phyloP scores from a whole-genome alignment of 2,888 invertebrate species.

The Leptura quadrifasciata region DNA sequence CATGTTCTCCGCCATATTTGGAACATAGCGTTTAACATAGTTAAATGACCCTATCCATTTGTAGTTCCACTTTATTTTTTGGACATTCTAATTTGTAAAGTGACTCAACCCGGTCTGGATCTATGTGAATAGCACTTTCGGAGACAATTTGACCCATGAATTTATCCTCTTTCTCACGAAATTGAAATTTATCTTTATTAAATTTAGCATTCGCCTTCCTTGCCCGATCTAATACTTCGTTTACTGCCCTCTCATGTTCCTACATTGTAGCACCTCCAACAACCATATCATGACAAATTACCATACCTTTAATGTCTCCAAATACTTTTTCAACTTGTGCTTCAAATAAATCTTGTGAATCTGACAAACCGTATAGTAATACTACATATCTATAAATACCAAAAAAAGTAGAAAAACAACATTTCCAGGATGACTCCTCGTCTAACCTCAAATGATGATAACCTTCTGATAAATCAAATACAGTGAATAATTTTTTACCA shows the following conservation, averaged over 20 bases:
- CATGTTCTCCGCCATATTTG: neutral
- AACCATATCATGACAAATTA: slow-evolving; percentile 53
- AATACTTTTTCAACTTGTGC: slow-evolving; percentile 52
- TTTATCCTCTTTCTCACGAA: slow-evolving; percentile 45
- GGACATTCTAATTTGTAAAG: neutral
- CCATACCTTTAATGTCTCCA: slow-evolving; percentile 46
- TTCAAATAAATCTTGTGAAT: slow-evolving; percentile 55
- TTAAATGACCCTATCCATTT: neutral
- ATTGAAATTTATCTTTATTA: too few relatives aligned
- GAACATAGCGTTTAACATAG: neutral
- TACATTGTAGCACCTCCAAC: too few relatives aligned
- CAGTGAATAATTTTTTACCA: too few relatives aligned
- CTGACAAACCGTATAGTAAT: slow-evolving; percentile 52
- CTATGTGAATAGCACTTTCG: too few relatives aligned
- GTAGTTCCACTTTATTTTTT: neutral
- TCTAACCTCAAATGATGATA: too few relatives aligned
- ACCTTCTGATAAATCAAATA: too few relatives aligned
- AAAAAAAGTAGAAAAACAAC: slow-evolving; percentile 51
- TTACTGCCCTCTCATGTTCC: too few relatives aligned
- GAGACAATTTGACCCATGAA: slow-evolving; percentile 41
- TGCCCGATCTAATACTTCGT: too few relatives aligned
- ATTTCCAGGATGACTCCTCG: slow-evolving; percentile 53
- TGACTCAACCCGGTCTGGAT: neutral
- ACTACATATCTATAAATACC: slow-evolving; percentile 47
- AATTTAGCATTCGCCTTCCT: too few relatives aligned